Evolutionary conservation across 2,113 vertebrate species (phyloP).

Genomic region (Galbula dea): DNA sequence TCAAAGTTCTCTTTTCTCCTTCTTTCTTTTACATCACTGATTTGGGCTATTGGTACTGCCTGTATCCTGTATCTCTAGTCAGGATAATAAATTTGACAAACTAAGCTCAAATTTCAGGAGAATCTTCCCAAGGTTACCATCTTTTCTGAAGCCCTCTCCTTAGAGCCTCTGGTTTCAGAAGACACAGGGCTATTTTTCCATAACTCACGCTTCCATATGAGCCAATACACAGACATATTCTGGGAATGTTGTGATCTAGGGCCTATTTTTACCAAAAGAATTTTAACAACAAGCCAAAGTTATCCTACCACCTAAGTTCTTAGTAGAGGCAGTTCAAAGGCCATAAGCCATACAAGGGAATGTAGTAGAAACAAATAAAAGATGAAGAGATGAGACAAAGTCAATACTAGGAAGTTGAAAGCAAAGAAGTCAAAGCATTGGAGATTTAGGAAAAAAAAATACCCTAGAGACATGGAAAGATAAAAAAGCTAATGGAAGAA

Average conservation of each 20-base stretch:
- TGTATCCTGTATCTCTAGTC: not conserved
- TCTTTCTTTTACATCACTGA: fast-evolving
- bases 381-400: not conserved
- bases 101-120: not conserved
- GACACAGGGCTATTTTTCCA: not conserved
- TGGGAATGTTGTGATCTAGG: not conserved
- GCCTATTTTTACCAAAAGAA: not conserved
- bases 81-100: not conserved
- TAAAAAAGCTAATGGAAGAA: not conserved
- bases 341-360: not conserved
- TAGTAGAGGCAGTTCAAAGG: not conserved
- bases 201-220: not conserved
- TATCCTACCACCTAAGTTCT: not conserved
- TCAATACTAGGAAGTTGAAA: not conserved
- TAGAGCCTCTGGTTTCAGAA: not conserved
- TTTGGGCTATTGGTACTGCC: not conserved
- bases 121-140: not conserved
- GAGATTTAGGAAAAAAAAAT: not conserved
- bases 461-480: not conserved
- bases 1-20: not conserved
- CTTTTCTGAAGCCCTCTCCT: not conserved
- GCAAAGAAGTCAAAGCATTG: not conserved
- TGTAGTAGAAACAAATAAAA: not conserved
- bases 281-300: not conserved
- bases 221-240: not conserved